Evolutionary conservation across 2,113 vertebrate species (phyloP).

Genomic region (Xerus inauris): DNA sequence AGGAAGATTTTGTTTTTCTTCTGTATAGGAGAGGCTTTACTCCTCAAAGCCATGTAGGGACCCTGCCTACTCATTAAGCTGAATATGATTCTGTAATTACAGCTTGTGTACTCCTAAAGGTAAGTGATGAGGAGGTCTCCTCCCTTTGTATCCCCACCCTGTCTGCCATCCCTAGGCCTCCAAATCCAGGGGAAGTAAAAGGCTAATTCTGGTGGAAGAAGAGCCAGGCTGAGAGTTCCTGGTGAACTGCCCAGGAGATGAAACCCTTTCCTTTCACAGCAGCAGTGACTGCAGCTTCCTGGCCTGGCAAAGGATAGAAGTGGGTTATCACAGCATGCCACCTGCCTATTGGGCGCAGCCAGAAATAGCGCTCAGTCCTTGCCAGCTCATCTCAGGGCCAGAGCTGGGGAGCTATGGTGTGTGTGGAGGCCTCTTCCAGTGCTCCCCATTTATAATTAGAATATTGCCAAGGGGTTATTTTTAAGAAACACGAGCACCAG

Average conservation of each 20-base stretch:
- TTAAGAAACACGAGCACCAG: conserved; percentile 50
- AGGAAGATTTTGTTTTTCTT: neutral
- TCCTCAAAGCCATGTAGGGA: neutral
- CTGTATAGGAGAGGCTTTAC: neutral
- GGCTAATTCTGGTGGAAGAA: neutral
- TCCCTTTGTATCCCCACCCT: neutral
- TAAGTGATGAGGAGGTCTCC: neutral
- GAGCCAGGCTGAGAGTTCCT: neutral
- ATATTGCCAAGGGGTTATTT: conserved; percentile 64
- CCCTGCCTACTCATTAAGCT: neutral
- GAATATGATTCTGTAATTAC: neutral
- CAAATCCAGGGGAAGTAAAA: neutral
- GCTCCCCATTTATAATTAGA: conserved; percentile 77
- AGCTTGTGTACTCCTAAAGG: neutral
- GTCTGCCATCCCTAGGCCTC: too few species aligned
- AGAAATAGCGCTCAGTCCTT: conserved; percentile 17
- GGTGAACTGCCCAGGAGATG: neutral
- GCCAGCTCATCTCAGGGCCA: conserved; percentile 62
- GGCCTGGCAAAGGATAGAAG: conserved; percentile 33
- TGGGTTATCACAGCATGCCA: conserved; percentile 74
- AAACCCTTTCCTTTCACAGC: conserved; percentile 3
- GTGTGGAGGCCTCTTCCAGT: conserved; percentile 27
- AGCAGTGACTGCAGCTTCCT: neutral
- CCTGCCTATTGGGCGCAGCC: conserved; percentile 61
- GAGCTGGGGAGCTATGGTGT: neutral